These are phyloP conservation scores for Euglossa dilemma DNA, from an alignment of 1,140 invertebrate species.

Conservation along the genomic window DNA sequence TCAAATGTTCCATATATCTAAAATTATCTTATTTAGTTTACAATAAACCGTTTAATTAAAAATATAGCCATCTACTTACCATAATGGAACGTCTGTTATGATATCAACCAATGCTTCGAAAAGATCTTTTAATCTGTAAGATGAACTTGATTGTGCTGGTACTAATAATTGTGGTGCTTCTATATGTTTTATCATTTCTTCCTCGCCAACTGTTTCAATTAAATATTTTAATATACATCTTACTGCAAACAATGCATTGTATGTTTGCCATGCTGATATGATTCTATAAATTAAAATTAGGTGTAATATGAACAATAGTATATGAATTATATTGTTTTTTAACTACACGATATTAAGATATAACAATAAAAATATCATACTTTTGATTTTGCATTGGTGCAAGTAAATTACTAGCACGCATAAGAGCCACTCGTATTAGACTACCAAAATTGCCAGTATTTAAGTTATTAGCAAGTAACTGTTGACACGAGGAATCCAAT, in stretches of 20 bases:
- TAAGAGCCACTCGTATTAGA: slow-evolving; percentile 92
- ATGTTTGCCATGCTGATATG: slow-evolving; percentile 96
- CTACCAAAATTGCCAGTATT: slow-evolving; percentile 94
- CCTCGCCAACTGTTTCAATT: slow-evolving; percentile 90
- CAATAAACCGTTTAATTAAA: background rate
- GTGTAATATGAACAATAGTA: background rate
- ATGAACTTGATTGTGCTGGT: slow-evolving; percentile 56
- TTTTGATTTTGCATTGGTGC: slow-evolving; percentile 92
- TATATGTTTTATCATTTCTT: slow-evolving; percentile 88
- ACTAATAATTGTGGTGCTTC: slow-evolving; percentile 83
- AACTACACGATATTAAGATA: background rate
- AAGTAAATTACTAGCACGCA: slow-evolving; percentile 90
- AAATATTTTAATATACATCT: slow-evolving; percentile 95
- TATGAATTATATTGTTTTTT: background rate
- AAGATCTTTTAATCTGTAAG: slow-evolving; percentile 83
- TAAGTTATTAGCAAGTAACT: slow-evolving; percentile 90
- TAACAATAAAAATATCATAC: slow-evolving; percentile 82
- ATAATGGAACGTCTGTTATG: slow-evolving; percentile 90
- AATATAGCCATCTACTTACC: slow-evolving; percentile 77
- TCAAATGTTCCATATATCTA: no score
- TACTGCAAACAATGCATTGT: slow-evolving; percentile 96
- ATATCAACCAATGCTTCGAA: slow-evolving; percentile 88
- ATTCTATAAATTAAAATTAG: slow-evolving; percentile 85
- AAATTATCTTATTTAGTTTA: background rate
- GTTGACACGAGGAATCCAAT: slow-evolving; percentile 88